Evolutionary conservation across 2,797 vertebrate species (phyloP).

Genomic region (Lepus oiostolus): DNA sequence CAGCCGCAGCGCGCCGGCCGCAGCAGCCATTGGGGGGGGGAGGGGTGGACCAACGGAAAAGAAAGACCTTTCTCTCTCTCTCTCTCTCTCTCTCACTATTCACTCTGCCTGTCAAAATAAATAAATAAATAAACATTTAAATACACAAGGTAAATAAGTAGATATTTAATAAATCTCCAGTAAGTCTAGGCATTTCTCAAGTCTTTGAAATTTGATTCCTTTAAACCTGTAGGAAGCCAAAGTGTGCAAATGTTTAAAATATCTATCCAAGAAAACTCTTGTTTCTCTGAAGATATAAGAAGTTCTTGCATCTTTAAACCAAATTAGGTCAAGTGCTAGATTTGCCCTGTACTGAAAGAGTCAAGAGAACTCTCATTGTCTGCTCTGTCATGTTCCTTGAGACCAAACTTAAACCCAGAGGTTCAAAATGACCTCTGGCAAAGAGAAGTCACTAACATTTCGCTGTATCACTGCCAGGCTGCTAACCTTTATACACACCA

Average conservation of each 20-base stretch:
- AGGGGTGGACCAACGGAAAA: no score
- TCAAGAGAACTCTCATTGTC: background rate
- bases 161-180: constrained; percentile 57
- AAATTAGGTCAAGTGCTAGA: background rate
- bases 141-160: constrained; percentile 59
- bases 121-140: constrained; percentile 61
- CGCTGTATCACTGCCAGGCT: background rate
- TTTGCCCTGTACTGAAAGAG: constrained; percentile 8
- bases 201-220: constrained; percentile 60
- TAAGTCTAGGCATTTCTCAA: constrained; percentile 61
- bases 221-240: constrained; percentile 30
- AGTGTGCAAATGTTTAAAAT: constrained; percentile 60
- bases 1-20: no score
- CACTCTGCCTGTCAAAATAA: no score
- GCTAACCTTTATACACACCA: background rate
- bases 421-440: background rate
- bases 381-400: background rate
- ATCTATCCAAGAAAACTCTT: constrained; percentile 39
- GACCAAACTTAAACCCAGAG: constrained; percentile 38
- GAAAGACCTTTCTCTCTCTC: no score
- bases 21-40: no score
- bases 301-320: constrained; percentile 33
- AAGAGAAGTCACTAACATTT: constrained; percentile 1
- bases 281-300: constrained; percentile 39
- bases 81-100: no score